Percentiles rank a stretch among this genome's conserved stretches.
Evolutionary conservation across 2,888 invertebrate genomes (phyloP).

Genomic region (Callinectes sapidus): DNA sequence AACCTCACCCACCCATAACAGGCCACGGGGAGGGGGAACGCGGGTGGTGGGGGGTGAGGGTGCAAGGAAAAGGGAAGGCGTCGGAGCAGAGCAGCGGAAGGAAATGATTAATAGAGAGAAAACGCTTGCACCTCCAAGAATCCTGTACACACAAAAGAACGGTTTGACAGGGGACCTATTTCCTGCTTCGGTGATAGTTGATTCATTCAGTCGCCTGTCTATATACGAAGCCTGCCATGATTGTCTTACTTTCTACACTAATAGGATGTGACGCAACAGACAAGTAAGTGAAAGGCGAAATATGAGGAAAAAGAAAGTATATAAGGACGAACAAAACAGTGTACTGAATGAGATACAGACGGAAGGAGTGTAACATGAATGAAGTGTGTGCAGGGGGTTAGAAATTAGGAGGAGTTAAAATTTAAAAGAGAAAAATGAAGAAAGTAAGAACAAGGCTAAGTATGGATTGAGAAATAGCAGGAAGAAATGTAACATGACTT

Average conservation of each 20-base stretch:
- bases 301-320: too few relatives aligned
- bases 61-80: not conserved
- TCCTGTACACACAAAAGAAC: not conserved
- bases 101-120: not conserved
- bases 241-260: not conserved
- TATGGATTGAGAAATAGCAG: not conserved
- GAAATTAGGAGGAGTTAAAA: too few relatives aligned
- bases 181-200: not conserved
- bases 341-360: not conserved
- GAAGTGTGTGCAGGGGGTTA: not conserved
- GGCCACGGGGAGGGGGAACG: not conserved
- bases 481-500: not conserved
- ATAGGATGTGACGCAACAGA: not conserved
- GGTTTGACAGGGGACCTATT: not conserved
- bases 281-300: too few relatives aligned
- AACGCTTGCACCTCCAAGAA: slow-evolving; percentile 8
- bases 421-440: not conserved
- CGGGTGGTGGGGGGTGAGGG: not conserved
- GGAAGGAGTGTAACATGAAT: not conserved
- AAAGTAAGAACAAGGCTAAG: not conserved
- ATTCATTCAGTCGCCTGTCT: not conserved
- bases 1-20: not conserved
- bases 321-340: not conserved
- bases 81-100: not conserved
- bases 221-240: not conserved